Conservation (phyloP, 2,888 invertebrate genomes). For the Acrobasis consociella region DNA sequence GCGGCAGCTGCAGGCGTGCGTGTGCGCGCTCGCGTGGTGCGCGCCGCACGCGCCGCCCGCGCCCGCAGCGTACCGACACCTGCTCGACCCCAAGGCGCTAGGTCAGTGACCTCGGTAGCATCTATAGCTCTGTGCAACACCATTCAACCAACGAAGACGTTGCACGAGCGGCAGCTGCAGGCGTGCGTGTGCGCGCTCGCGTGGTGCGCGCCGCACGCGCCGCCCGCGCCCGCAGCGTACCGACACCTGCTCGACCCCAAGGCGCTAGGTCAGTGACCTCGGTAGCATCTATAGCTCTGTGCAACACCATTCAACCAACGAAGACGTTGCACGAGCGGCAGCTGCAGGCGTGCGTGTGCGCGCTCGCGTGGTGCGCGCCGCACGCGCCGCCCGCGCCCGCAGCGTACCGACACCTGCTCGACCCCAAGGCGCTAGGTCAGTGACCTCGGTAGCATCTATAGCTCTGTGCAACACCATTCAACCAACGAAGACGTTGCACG, state of each 20-base stretch:
- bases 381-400: constrained; percentile 58
- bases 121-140: too few relatives aligned
- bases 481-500: constrained; percentile 71
- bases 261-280: constrained; percentile 67
- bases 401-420: constrained; percentile 62
- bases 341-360: constrained; percentile 73
- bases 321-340: constrained; percentile 71
- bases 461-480: too few relatives aligned
- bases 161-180: constrained; percentile 73
- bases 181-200: constrained; percentile 75
- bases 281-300: too few relatives aligned
- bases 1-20: constrained; percentile 68
- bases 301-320: too few relatives aligned
- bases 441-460: too few relatives aligned
- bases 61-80: constrained; percentile 57
- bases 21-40: constrained; percentile 77
- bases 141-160: too few relatives aligned
- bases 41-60: constrained; percentile 59
- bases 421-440: constrained; percentile 61
- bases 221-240: constrained; percentile 60
- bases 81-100: constrained; percentile 61
- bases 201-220: constrained; percentile 65
- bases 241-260: constrained; percentile 58
- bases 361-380: constrained; percentile 72
- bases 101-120: too few relatives aligned